Percentiles rank a stretch among this genome's conserved stretches.
These are phyloP conservation scores for Axinella damicornis DNA, from an alignment of 37 sponge, comb jelly and placozoan genomes.

Conservation along the genomic window DNA sequence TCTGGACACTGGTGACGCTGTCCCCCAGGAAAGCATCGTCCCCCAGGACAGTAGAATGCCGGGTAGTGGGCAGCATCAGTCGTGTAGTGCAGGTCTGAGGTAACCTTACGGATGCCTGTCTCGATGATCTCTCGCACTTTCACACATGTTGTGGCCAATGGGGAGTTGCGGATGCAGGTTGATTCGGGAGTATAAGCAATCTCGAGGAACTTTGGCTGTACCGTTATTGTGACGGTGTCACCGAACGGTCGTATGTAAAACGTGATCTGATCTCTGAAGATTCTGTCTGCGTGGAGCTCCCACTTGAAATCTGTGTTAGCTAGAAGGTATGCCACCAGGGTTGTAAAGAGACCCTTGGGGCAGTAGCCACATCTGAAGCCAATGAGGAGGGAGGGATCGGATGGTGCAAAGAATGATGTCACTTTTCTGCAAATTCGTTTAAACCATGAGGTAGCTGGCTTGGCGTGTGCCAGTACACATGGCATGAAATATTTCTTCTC, in stretches of 20 bases:
- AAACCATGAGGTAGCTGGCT: neutral
- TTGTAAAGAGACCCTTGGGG: neutral
- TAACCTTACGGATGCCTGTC: neutral
- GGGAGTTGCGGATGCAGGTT: neutral
- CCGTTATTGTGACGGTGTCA: neutral
- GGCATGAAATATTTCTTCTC: conserved; percentile 21
- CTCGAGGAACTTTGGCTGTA: neutral
- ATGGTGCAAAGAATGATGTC: neutral
- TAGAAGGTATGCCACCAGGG: neutral
- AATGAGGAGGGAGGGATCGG: neutral
- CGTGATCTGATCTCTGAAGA: neutral
- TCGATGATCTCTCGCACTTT: neutral
- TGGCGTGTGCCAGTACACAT: neutral
- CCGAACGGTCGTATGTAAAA: neutral
- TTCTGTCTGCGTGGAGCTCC: neutral
- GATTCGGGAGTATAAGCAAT: neutral
- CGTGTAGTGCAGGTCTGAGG: neutral
- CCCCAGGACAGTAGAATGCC: conserved; percentile 6
- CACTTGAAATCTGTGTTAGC: neutral
- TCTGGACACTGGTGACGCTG: neutral
- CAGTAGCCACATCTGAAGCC: neutral
- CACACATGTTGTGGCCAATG: neutral
- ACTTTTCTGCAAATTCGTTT: neutral
- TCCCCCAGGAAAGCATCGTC: no score
- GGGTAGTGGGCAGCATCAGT: neutral